Evolutionary conservation across 2,888 invertebrate species (phyloP), one percentile per base, ranked within the genome.

Genomic region (Drosophila peninsularis): DNA sequence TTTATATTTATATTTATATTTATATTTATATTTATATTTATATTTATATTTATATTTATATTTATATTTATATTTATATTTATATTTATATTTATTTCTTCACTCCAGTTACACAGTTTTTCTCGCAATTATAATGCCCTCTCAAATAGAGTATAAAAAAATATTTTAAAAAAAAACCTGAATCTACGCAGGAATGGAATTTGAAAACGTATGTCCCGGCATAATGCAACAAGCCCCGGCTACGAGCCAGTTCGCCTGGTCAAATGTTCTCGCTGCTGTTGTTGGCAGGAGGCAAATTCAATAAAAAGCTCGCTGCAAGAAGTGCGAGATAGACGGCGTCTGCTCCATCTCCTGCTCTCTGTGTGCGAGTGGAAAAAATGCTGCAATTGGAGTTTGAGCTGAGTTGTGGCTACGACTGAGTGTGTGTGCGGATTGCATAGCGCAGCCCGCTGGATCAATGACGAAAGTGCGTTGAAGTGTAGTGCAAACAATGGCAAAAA

Each of bases 381-480:
- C 37, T 47, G 64, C 66, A 62, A 53, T 54, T 55, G 55, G 63
- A 58, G 81, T 81, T 65, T 62, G 79, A 66, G 63, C 63, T 62
- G 54, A 32, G 34, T 53, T 52, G 47, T 37, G 54, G 21, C 49
- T 30, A 55, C 17, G 36, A 57, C 44, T n/a, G 24, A n/a, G 52
- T 30, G 24, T 19, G 52, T 14, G 32, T 54, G 72, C 37, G 58
- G 30, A 41, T 37, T 66, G 62, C 45, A 61, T 55, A 47, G 68
- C 61, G 56, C 32, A 24, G 34, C 42, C 62, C 56, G 37, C 74
- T 45, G 76, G 86, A 86, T 89, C 89, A 88, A 86, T 89, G 85
- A 76, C 83, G 84, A 82, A 88, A 89, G 86, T 85, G 89, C 85
- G 88, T 89, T 89, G 83, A 85, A 89, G 85, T 85, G 85, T 85